phyloP scores from a whole-genome alignment of 2,113 vertebrate genomes.

The Peucedramus taeniatus region DNA sequence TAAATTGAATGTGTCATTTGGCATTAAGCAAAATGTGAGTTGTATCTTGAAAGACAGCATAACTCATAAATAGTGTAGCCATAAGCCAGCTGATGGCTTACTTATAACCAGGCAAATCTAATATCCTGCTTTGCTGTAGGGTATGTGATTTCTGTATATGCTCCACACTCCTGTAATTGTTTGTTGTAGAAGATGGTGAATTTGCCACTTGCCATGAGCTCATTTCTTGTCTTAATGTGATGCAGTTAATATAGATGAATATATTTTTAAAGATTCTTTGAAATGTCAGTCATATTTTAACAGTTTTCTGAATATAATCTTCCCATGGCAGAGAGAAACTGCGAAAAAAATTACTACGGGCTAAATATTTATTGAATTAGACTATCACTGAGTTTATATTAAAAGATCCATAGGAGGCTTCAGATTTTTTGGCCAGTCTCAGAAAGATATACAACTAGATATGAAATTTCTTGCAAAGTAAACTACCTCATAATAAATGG shows the following conservation, averaged over 20 bases:
- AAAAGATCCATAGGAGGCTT: background rate
- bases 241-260: slow-evolving; percentile 35
- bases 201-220: slow-evolving; percentile 18
- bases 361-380: slow-evolving; percentile 32
- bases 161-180: background rate
- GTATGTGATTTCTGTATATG: slow-evolving; percentile 28
- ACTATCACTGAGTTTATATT: slow-evolving; percentile 12
- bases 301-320: background rate
- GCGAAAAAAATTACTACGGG: background rate
- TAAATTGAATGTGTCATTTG: slow-evolving; percentile 35
- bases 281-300: slow-evolving; percentile 17
- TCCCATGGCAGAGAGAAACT: background rate
- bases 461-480: background rate
- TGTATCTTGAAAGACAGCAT: slow-evolving; percentile 26
- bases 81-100: slow-evolving; percentile 26
- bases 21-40: slow-evolving; percentile 34
- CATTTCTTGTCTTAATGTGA: slow-evolving; percentile 21
- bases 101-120: slow-evolving; percentile 49
- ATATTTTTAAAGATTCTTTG: slow-evolving; percentile 25
- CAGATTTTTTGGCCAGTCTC: background rate
- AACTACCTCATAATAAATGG: slow-evolving; percentile 4
- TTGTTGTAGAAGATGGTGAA: slow-evolving; percentile 23
- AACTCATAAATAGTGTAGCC: slow-evolving; percentile 24
- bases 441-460: slow-evolving; percentile 1
- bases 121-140: slow-evolving; percentile 52